A percentile compares a stretch with the other conserved stretches of the same genome.
Evolutionary conservation across 1,140 invertebrate genomes (phyloP).

Genomic region (Laupala kohalensis): DNA sequence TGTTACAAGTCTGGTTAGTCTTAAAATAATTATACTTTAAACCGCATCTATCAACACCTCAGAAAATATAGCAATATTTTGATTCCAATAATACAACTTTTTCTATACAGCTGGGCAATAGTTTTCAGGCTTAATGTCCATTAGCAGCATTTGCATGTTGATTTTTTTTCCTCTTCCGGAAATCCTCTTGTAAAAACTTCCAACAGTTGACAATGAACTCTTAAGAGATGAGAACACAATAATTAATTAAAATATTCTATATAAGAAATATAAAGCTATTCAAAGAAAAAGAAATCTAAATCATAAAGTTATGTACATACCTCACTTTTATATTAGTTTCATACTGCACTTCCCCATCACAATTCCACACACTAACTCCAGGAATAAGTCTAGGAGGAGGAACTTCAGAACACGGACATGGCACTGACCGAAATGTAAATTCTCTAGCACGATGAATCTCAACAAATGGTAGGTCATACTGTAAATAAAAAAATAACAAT

Average conservation of each 20-base stretch:
- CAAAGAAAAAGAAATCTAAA: constrained; percentile 7
- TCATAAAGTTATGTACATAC: constrained; percentile 31
- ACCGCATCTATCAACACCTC: not conserved
- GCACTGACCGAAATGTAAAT: constrained; percentile 50
- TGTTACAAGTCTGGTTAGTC: not conserved
- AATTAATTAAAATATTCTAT: not conserved
- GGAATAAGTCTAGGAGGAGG: constrained; percentile 23
- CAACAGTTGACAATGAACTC: constrained; percentile 36
- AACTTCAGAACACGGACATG: constrained; percentile 24
- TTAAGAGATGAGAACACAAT: constrained; percentile 3
- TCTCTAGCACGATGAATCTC: constrained; percentile 60
- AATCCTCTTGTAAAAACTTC: constrained; percentile 38
- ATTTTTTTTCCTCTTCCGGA: not conserved
- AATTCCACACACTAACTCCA: constrained; percentile 61
- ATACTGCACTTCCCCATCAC: constrained; percentile 67
- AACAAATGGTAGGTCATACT: constrained; percentile 65
- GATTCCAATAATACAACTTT: not conserved
- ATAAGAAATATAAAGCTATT: constrained; percentile 6
- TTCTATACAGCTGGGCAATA: not conserved
- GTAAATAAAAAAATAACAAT: constrained; percentile 19
- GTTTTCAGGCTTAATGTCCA: not conserved
- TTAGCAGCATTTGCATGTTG: constrained; percentile 13
- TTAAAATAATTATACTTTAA: not conserved
- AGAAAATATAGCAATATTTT: not conserved
- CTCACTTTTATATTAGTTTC: constrained; percentile 54